Evolutionary conservation across 2,113 vertebrate species (phyloP).

Genomic region (Tapirus terrestris): DNA sequence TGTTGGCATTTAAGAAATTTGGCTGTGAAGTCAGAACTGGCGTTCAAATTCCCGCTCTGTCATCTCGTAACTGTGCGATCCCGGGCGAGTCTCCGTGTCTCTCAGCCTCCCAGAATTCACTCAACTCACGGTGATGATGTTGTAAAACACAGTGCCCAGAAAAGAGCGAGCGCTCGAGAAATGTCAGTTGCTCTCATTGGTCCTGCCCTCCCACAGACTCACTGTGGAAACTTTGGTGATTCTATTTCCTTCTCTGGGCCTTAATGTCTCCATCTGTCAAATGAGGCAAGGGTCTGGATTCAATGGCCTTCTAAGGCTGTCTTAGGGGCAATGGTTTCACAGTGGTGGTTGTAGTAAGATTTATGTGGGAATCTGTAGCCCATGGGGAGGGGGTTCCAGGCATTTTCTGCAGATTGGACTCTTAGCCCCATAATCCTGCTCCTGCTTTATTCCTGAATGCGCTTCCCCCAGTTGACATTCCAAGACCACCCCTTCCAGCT

Average conservation of each 20-base stretch:
- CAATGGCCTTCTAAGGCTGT: not conserved
- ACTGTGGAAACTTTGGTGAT: not conserved
- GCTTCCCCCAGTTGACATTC: not conserved
- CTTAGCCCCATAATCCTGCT: not conserved
- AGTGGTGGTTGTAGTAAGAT: not conserved
- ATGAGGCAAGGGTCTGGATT: not conserved
- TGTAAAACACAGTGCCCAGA: not conserved
- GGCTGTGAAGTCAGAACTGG: not conserved
- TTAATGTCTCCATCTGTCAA: not conserved
- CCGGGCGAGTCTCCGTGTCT: not conserved
- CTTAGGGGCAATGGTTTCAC: not conserved
- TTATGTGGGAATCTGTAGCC: not conserved
- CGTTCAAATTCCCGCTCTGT: constrained; percentile 28
- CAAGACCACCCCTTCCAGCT: not conserved
- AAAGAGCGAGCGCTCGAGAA: not conserved
- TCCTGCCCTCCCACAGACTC: not conserved
- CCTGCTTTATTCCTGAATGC: not conserved
- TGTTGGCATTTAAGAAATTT: not conserved
- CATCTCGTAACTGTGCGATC: not conserved
- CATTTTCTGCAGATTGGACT: not conserved
- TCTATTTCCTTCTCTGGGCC: not conserved
- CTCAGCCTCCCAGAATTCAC: not conserved
- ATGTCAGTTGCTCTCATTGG: not conserved
- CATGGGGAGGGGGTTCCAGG: not conserved
- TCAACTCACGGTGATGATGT: not conserved